Evolutionary conservation across 2,797 vertebrate genomes (phyloP).

Genomic region (Lepidocolaptes lacrymiger): DNA sequence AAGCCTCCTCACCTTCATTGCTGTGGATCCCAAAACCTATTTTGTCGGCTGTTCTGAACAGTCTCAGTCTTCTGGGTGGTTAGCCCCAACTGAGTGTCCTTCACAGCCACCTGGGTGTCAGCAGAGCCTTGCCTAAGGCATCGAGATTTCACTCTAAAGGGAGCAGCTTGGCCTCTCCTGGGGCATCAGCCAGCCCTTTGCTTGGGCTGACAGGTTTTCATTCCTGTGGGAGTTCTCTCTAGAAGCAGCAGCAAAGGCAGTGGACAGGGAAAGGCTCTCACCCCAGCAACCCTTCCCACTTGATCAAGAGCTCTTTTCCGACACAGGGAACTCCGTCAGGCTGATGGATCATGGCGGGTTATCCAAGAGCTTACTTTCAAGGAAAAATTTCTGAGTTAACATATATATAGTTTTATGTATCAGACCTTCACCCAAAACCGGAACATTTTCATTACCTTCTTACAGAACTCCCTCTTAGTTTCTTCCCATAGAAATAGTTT

Average conservation of each 20-base stretch:
- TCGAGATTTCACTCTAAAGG: not conserved
- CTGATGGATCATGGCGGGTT: not conserved
- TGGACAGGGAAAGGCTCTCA: not conserved
- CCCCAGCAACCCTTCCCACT: fast-evolving
- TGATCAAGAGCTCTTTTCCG: not conserved
- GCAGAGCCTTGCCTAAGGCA: not conserved
- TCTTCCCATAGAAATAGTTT: not conserved
- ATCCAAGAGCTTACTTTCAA: not conserved
- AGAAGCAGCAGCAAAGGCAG: not conserved
- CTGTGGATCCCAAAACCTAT: not conserved
- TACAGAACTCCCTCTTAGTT: not conserved
- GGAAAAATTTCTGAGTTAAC: not conserved
- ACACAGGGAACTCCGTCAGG: not conserved
- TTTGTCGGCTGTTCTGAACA: not conserved
- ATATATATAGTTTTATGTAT: not conserved
- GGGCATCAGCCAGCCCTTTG: not conserved
- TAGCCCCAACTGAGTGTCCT: not conserved
- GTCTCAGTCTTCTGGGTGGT: not conserved
- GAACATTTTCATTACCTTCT: not conserved
- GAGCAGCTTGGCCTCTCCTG: not conserved
- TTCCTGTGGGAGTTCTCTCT: not conserved
- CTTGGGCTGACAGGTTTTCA: fast-evolving
- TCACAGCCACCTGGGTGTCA: not conserved
- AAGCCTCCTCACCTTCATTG: fast-evolving
- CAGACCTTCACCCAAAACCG: not conserved